Evolutionary conservation across 1,140 invertebrate genomes (phyloP).

Genomic region (Amphibalanus amphitrite): DNA sequence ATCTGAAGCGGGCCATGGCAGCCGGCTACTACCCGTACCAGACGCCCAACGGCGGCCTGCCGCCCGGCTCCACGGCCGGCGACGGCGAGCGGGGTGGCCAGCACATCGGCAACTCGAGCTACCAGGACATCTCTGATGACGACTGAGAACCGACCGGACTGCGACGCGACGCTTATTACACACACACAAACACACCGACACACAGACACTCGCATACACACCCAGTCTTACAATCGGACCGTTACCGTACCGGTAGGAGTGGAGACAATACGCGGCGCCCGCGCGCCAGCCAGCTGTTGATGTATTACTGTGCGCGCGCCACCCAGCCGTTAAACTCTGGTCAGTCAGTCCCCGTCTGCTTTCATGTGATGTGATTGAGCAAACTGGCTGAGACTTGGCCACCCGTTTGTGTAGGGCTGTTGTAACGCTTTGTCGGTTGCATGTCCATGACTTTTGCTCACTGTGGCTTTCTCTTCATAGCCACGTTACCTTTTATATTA

Average conservation of each 20-base stretch:
- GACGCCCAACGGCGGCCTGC: background rate
- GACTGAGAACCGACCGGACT: background rate
- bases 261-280: too few species aligned
- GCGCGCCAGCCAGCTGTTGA: background rate
- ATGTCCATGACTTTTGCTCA: conserved; percentile 1
- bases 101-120: background rate
- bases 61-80: background rate
- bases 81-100: background rate
- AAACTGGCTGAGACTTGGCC: background rate
- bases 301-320: background rate
- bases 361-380: conserved; percentile 2
- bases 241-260: too few species aligned
- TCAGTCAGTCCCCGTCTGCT: background rate
- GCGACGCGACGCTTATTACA: background rate
- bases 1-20: background rate
- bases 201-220: background rate
- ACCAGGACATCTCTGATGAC: conserved; percentile 3
- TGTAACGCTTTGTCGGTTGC: conserved; percentile 1
- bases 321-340: background rate
- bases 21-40: background rate
- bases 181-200: background rate
- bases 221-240: background rate
- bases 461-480: background rate
- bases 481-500: background rate
- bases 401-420: background rate